Conservation (phyloP, 2,797 vertebrate species). For the Amniataba percoides region DNA sequence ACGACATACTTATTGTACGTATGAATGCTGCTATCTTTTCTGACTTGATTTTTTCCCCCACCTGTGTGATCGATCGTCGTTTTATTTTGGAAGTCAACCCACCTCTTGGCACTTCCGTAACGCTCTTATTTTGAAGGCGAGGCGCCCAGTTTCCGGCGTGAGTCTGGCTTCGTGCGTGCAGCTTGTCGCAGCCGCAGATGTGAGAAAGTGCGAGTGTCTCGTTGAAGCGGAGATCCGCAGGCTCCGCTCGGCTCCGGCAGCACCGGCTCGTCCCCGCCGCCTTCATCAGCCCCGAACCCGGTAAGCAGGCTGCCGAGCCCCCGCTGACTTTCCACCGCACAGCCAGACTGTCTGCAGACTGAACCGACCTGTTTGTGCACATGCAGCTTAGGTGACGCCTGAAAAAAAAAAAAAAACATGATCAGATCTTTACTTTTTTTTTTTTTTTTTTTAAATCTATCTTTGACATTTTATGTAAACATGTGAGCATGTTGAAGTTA, state of each 20-base stretch:
- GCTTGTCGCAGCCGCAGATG: slow-evolving; percentile 25
- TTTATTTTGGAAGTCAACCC: slow-evolving; percentile 57
- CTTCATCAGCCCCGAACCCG: slow-evolving; percentile 42
- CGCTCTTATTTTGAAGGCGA: slow-evolving; percentile 38
- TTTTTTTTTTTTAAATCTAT: not conserved
- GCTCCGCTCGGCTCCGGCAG: slow-evolving; percentile 13
- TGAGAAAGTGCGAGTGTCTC: slow-evolving; percentile 29
- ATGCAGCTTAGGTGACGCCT: not conserved
- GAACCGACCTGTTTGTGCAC: not conserved
- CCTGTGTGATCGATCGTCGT: not conserved
- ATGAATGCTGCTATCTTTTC: not conserved
- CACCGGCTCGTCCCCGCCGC: slow-evolving; percentile 31
- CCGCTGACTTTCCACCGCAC: not conserved
- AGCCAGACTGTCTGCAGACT: not conserved
- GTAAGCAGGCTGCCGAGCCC: slow-evolving; percentile 46
- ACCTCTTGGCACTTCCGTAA: not conserved
- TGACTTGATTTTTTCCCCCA: no score
- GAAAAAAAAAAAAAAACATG: no score
- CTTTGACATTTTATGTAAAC: not conserved
- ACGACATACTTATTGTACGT: no score
- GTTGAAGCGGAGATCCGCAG: slow-evolving; percentile 32
- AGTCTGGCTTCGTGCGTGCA: not conserved
- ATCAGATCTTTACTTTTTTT: no score
- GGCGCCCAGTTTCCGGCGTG: not conserved
- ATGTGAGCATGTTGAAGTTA: not conserved